Conservation (phyloP, 2,797 vertebrate genomes). For the Coracias cyanogaster region DNA sequence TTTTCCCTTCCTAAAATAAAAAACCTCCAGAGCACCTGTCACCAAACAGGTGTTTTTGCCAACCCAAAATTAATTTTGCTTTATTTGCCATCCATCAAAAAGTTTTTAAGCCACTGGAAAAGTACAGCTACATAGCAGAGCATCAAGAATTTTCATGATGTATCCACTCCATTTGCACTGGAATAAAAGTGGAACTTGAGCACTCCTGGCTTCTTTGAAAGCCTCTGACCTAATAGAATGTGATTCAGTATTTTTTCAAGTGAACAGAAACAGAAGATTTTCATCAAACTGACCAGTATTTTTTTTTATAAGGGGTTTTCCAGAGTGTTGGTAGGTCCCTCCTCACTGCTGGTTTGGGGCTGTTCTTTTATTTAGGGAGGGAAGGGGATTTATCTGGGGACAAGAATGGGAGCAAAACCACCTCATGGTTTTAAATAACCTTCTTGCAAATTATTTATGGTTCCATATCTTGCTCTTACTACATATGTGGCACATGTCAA, state of each 20-base stretch:
- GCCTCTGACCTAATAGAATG: not conserved
- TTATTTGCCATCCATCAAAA: not conserved
- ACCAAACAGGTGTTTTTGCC: no score
- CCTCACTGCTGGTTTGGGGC: not conserved
- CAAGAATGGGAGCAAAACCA: not conserved
- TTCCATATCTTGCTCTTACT: not conserved
- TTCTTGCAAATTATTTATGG: not conserved
- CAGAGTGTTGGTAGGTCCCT: not conserved
- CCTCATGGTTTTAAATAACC: not conserved
- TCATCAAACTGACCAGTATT: rapidly evolving
- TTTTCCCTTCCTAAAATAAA: not conserved
- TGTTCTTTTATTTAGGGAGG: not conserved
- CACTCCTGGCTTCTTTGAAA: not conserved
- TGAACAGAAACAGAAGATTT: not conserved
- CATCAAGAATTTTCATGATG: not conserved
- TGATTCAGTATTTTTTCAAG: not conserved
- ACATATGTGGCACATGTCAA: rapidly evolving
- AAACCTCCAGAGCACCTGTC: not conserved
- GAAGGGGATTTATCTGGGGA: not conserved
- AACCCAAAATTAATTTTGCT: not conserved
- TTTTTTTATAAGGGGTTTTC: not conserved
- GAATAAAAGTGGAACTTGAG: not conserved
- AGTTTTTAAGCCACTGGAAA: not conserved
- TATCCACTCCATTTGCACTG: not conserved
- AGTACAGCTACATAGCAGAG: not conserved